These are phyloP conservation scores for Gasteruption jaculator DNA, from an alignment of 2,888 invertebrate species.

Conservation along the genomic window DNA sequence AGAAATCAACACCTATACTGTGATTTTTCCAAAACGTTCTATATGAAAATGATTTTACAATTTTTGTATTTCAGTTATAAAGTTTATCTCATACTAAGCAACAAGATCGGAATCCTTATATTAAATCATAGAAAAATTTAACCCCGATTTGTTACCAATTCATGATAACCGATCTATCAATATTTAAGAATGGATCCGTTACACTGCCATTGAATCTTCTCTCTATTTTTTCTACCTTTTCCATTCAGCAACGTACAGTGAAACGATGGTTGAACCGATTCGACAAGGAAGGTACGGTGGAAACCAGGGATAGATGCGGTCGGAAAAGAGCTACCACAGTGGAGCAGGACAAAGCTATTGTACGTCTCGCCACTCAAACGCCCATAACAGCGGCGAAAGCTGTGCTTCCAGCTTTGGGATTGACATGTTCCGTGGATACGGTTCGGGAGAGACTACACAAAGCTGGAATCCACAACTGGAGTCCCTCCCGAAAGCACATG, in stretches of 20 bases:
- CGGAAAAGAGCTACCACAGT: slow-evolving; percentile 46
- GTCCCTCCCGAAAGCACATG: slow-evolving; percentile 47
- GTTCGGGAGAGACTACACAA: slow-evolving; percentile 47
- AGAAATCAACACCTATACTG: too few species aligned
- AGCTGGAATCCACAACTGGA: slow-evolving; percentile 50
- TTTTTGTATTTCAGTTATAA: too few species aligned
- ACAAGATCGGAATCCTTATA: too few species aligned
- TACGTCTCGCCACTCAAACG: slow-evolving; percentile 45
- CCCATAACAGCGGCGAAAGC: slow-evolving; percentile 48
- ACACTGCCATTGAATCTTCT: too few species aligned
- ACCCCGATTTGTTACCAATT: too few species aligned
- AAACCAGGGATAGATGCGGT: slow-evolving; percentile 47
- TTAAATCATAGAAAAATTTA: too few species aligned
- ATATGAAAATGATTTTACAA: too few species aligned
- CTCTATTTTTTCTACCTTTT: neutral
- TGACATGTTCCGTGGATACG: slow-evolving; percentile 47
- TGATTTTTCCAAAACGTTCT: too few species aligned
- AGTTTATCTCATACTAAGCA: too few species aligned
- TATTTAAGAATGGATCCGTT: too few species aligned
- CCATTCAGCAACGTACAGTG: slow-evolving; percentile 46
- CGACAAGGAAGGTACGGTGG: slow-evolving; percentile 47
- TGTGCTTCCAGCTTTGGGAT: slow-evolving; percentile 47
- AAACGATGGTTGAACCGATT: slow-evolving; percentile 49
- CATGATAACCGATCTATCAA: too few species aligned
- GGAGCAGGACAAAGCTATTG: slow-evolving; percentile 47